phyloP scores from a whole-genome alignment of 2,888 invertebrate species.

The Vesta saturnalis region DNA sequence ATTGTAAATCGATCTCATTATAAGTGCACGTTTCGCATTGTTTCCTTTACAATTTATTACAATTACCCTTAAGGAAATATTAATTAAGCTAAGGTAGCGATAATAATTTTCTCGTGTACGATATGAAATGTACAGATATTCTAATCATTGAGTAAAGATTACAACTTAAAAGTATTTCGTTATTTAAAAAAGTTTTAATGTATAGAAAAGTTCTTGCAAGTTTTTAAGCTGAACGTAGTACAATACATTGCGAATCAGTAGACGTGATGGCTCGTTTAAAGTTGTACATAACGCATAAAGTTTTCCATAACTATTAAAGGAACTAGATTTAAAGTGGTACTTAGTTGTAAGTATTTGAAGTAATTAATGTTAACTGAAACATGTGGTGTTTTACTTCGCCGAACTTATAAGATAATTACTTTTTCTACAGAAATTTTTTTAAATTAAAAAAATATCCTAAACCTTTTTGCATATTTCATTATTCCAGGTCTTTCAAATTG shows the following conservation, averaged over 20 bases:
- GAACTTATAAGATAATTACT: not conserved
- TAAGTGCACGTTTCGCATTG: not conserved
- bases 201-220: too few species aligned
- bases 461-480: too few species aligned
- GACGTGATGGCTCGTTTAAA: not conserved
- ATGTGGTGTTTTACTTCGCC: not conserved
- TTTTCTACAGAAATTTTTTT: not conserved
- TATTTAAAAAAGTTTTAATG: not conserved
- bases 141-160: too few species aligned
- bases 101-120: not conserved
- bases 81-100: not conserved
- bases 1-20: not conserved
- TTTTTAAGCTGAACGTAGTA: constrained; percentile 1
- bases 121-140: too few species aligned
- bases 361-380: not conserved
- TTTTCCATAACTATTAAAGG: not conserved
- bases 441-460: too few species aligned
- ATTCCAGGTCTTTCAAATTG: too few species aligned
- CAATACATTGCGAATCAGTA: not conserved
- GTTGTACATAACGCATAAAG: not conserved
- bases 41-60: too few species aligned
- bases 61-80: not conserved
- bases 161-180: too few species aligned
- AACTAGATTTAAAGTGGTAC: not conserved
- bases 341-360: not conserved